Evolutionary conservation across 2,113 vertebrate genomes (phyloP).

Genomic region (Nymphicus hollandicus): DNA sequence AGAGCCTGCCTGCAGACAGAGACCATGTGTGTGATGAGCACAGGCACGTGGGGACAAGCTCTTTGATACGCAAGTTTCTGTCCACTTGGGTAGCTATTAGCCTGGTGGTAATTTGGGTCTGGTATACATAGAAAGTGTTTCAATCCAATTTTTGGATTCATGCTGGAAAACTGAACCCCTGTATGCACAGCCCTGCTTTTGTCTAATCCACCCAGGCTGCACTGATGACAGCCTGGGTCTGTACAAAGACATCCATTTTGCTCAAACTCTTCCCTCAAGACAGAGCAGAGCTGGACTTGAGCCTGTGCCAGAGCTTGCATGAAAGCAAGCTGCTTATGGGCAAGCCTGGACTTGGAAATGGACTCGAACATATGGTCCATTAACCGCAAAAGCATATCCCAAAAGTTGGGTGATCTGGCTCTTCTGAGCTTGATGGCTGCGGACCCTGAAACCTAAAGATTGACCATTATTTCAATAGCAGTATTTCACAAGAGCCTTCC

Average conservation of each 20-base stretch:
- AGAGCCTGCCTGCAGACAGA: neutral
- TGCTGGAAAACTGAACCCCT: neutral
- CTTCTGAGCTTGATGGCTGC: neutral
- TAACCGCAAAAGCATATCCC: neutral
- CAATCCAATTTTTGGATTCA: neutral
- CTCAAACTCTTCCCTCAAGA: neutral
- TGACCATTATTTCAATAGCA: fast-evolving
- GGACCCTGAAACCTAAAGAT: neutral
- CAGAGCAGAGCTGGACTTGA: neutral
- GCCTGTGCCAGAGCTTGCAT: neutral
- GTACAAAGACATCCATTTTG: neutral
- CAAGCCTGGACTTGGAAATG: neutral
- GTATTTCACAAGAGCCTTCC: neutral
- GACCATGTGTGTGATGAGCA: neutral
- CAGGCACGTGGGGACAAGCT: neutral
- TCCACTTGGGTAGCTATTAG: neutral
- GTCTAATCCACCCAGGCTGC: neutral
- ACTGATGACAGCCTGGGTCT: neutral
- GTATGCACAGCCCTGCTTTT: neutral
- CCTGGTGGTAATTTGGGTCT: neutral
- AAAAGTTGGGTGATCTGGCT: neutral
- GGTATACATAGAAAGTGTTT: neutral
- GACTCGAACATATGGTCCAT: neutral
- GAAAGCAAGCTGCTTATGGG: neutral
- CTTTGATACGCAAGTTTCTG: neutral